A percentile compares a stretch with the other conserved stretches of the same genome.
These are phyloP conservation scores for Cantharis flavilabris DNA, from an alignment of 2,888 invertebrate species.

Conservation along the genomic window DNA sequence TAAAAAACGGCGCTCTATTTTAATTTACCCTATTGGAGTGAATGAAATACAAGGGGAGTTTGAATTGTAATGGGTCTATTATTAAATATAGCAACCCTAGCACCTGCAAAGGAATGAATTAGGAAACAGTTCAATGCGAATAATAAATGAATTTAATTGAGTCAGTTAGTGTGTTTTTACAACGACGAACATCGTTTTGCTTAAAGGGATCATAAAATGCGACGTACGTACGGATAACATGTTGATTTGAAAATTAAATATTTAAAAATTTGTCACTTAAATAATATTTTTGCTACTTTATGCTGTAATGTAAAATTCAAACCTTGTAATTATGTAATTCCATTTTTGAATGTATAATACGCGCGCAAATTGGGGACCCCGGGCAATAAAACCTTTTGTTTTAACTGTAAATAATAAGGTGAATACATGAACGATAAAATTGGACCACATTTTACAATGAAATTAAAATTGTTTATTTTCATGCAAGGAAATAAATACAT, in stretches of 20 bases:
- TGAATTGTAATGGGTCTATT: conserved; percentile 29
- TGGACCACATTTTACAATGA: background rate
- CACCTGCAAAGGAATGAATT: conserved; percentile 39
- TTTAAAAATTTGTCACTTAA: background rate
- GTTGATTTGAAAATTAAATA: background rate
- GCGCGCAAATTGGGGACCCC: background rate
- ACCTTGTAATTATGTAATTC: background rate
- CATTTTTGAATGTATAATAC: background rate
- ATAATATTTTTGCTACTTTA: background rate
- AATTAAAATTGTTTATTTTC: conserved; percentile 16
- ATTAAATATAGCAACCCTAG: conserved; percentile 31
- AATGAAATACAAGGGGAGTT: conserved; percentile 20
- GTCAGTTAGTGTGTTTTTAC: conserved; percentile 18
- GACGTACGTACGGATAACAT: background rate
- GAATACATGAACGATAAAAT: background rate
- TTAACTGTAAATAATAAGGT: conserved; percentile 1
- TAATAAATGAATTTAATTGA: conserved; percentile 27
- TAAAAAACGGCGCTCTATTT: conserved; percentile 14
- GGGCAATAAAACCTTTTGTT: background rate
- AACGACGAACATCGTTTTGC: conserved; percentile 12
- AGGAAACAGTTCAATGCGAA: conserved; percentile 40
- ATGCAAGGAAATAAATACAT: conserved; percentile 10
- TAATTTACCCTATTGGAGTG: conserved; percentile 10
- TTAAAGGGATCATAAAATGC: conserved; percentile 1
- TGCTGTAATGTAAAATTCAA: background rate